phyloP scores from a whole-genome alignment of 2,888 invertebrate genomes.

The Dicyrtoma fusca region DNA sequence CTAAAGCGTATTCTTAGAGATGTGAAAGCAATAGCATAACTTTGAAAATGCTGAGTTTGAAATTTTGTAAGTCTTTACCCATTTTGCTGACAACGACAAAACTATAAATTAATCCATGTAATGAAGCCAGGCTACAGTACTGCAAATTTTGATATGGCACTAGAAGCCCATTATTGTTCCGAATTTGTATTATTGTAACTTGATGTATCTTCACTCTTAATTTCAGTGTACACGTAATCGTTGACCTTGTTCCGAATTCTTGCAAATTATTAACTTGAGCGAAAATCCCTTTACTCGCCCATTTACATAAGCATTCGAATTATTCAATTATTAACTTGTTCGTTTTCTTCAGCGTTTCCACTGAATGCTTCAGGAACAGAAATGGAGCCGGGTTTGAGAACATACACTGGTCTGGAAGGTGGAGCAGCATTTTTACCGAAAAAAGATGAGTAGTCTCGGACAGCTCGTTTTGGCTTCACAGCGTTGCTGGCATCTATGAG shows the following conservation, averaged over 20 bases:
- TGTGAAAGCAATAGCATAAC: too few relatives aligned
- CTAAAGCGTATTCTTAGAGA: too few relatives aligned
- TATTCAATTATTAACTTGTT: background rate
- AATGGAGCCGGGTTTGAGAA: constrained; percentile 48
- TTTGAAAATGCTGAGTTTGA: too few relatives aligned
- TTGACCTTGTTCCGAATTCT: background rate
- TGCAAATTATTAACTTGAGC: background rate
- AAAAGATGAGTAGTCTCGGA: constrained; percentile 51
- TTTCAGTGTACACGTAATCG: too few relatives aligned
- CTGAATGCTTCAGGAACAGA: constrained; percentile 29
- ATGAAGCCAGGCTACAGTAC: too few relatives aligned
- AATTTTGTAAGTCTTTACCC: background rate
- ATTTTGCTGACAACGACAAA: background rate
- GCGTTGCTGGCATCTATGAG: constrained; percentile 1
- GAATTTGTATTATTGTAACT: too few relatives aligned
- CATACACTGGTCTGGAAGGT: constrained; percentile 45
- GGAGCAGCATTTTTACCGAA: constrained; percentile 50
- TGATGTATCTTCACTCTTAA: too few relatives aligned
- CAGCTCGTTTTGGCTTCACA: constrained; percentile 46
- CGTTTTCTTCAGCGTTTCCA: constrained; percentile 13
- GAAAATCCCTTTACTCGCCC: background rate
- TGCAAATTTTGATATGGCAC: too few relatives aligned
- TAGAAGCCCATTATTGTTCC: too few relatives aligned
- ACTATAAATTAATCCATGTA: background rate
- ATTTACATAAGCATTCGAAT: background rate